A percentile compares a stretch with the other conserved stretches of the same genome.
phyloP scores from a whole-genome alignment of 2,888 invertebrate species.

The Campopleginae sp. region DNA sequence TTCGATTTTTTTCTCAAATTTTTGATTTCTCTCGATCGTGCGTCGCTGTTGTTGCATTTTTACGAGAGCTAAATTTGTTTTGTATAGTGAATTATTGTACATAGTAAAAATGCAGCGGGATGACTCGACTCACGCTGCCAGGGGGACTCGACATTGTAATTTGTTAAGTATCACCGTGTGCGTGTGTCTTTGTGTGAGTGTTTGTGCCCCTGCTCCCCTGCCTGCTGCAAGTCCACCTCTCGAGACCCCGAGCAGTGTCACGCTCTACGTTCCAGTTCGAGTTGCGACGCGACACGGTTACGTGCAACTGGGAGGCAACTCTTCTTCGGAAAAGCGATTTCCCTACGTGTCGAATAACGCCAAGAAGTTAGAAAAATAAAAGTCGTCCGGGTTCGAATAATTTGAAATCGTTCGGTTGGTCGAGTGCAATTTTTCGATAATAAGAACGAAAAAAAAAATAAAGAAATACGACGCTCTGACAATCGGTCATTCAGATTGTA shows the following conservation, averaged over 20 bases:
- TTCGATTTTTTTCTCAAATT: background rate
- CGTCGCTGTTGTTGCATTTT: background rate
- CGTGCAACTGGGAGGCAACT: constrained; percentile 58
- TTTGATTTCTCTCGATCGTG: background rate
- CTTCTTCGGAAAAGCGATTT: constrained; percentile 30
- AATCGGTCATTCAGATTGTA: background rate
- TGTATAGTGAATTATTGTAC: background rate
- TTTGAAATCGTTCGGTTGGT: background rate
- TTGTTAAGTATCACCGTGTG: background rate
- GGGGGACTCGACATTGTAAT: constrained; percentile 48
- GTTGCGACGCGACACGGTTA: constrained; percentile 75
- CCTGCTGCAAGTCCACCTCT: constrained; percentile 28
- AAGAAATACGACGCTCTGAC: background rate
- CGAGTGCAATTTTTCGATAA: background rate
- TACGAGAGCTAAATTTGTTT: background rate
- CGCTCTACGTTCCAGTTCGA: constrained; percentile 80
- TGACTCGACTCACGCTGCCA: constrained; percentile 32
- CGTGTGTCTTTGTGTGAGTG: background rate
- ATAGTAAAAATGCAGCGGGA: constrained; percentile 18
- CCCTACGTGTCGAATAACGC: background rate
- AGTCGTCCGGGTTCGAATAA: background rate
- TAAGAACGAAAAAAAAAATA: background rate
- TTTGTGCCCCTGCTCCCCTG: constrained; percentile 32
- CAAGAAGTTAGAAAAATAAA: background rate
- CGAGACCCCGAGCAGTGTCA: constrained; percentile 71